Evolutionary conservation across 1,140 invertebrate genomes (phyloP), one percentile per base, ranked within the genome.

Genomic region (Geopemphigus sp.): DNA sequence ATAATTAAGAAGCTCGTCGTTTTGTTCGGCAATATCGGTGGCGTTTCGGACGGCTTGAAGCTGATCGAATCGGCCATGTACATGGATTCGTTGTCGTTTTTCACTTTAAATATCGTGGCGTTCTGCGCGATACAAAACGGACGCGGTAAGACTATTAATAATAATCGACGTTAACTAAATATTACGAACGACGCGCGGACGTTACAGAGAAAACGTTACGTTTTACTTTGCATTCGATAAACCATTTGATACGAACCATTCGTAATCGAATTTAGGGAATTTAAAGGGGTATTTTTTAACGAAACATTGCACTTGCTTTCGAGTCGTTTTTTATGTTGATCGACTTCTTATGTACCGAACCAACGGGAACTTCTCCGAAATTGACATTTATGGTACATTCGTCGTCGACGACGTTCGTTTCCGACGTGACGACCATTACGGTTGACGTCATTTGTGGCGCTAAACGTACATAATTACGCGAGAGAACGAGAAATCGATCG

Each of bases 1-100:
- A 50, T 61, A 8, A 78, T 61, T 19, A 12, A 22, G 63, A 78
- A 78, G 14, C 8, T 63, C 1, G 39, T 17, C 17, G 39, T 47
- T 78, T 78, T 78, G 0, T 78, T 78, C 6, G 74, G 74, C 22
- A 14, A 47, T 24, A 78, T 29, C 45, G 8, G 12, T 50, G 14
- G n/a, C 10, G 74, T 45, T 61, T n/a, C 24, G 17, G 57, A 63
- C 0, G 74, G 74, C 5, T 47, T 14, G 50, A 78, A 78, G 19
- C 14, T 61, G 19, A 78, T 78, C 3, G 74, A 61, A 63, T 78
- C 74, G 1, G 54, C 74, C 56, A 78, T 47, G 24, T 78, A 63
- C 74, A 78, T 78, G 1, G 17, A 26, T 78, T 47, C 57, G 14
- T 78, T 78, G 15, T 78, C 61, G n/a, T 61, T 78, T 78, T 78